phyloP scores from a whole-genome alignment of 2,797 vertebrate genomes.

The Pempheris klunzingeri region DNA sequence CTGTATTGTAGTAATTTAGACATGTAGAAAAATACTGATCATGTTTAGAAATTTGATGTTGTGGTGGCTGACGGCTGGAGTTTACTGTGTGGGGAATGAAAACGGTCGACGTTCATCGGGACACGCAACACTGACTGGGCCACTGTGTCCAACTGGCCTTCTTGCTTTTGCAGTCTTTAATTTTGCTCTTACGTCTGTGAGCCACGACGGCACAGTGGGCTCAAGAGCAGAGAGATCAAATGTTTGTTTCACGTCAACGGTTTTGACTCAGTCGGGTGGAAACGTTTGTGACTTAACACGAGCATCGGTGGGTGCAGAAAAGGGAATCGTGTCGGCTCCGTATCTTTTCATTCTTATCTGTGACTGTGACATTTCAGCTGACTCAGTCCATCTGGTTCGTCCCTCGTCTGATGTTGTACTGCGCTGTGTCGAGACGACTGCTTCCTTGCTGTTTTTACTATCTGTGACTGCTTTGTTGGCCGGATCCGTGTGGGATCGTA shows the following conservation, averaged over 20 bases:
- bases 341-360: slow-evolving; percentile 36
- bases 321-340: slow-evolving; percentile 49
- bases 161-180: slow-evolving; percentile 55
- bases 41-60: slow-evolving; percentile 67
- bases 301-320: slow-evolving; percentile 38
- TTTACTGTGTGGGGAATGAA: slow-evolving; percentile 54
- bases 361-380: slow-evolving; percentile 43
- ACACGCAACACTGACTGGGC: slow-evolving; percentile 43
- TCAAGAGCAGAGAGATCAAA: slow-evolving; percentile 32
- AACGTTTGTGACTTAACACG: slow-evolving; percentile 40
- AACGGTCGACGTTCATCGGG: slow-evolving; percentile 46
- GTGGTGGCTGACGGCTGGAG: slow-evolving; percentile 51
- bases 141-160: slow-evolving; percentile 46
- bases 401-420: slow-evolving; percentile 50
- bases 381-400: slow-evolving; percentile 55
- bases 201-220: slow-evolving; percentile 36
- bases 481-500: slow-evolving; percentile 40
- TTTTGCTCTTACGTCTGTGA: slow-evolving; percentile 40
- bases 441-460: slow-evolving; percentile 51
- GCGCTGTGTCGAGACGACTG: slow-evolving; percentile 47
- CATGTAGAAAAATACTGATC: slow-evolving; percentile 75
- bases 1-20: slow-evolving; percentile 74
- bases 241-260: slow-evolving; percentile 3
- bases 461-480: slow-evolving; percentile 52
- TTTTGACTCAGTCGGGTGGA: slow-evolving; percentile 36